Percentiles rank a stretch among this genome's conserved stretches.
These are phyloP conservation scores for Gallinago stenura DNA, from an alignment of 2,797 vertebrate species.

Conservation along the genomic window DNA sequence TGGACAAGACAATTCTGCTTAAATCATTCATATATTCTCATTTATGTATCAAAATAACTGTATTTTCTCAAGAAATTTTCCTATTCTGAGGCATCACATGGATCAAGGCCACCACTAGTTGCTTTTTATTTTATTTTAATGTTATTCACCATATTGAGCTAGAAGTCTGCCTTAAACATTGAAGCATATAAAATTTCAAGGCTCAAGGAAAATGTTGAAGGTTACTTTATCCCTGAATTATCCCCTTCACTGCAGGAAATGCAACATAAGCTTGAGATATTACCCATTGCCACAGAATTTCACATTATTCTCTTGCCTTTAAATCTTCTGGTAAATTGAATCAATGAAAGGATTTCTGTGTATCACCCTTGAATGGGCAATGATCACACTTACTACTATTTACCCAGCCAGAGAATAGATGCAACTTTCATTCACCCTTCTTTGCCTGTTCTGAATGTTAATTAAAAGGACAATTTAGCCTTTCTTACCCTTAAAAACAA, in stretches of 20 bases:
- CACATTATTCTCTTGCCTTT: background rate
- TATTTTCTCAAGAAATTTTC: background rate
- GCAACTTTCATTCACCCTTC: background rate
- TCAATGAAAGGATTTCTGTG: background rate
- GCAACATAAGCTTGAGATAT: background rate
- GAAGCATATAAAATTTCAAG: background rate
- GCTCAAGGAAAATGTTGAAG: background rate
- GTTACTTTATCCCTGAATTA: background rate
- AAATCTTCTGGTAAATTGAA: background rate
- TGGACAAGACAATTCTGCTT: background rate
- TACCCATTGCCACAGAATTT: background rate
- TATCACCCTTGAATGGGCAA: background rate
- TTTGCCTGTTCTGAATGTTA: slow-evolving; percentile 33
- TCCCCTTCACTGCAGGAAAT: background rate
- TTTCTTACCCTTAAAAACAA: slow-evolving; percentile 18
- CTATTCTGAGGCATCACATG: background rate
- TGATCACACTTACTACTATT: background rate
- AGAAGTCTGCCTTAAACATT: background rate
- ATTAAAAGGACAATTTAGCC: slow-evolving; percentile 33
- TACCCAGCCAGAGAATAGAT: background rate
- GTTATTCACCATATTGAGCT: background rate
- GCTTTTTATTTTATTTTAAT: background rate
- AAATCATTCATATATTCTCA: background rate
- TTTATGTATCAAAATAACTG: background rate
- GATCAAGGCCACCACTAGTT: background rate